phyloP scores from a whole-genome alignment of 92 coral and sea anemone genomes.

The Epizoanthus rinbou region DNA sequence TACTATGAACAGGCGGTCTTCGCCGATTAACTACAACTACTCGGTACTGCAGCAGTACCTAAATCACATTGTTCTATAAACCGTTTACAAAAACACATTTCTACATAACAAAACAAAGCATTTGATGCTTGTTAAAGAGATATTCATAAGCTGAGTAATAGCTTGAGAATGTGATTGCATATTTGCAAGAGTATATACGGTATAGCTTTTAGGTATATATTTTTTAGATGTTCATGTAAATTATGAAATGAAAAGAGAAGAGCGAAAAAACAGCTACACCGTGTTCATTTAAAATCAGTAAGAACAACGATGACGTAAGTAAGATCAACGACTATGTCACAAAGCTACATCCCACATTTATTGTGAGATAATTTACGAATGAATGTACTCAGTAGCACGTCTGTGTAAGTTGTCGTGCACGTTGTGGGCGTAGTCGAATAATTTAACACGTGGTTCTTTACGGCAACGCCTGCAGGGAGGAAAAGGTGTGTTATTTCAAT shows the following conservation, averaged over 20 bases:
- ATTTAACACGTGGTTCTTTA: not conserved
- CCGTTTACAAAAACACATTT: not conserved
- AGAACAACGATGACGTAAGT: not conserved
- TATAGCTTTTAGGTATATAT: not conserved
- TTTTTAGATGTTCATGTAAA: not conserved
- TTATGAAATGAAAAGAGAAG: not conserved
- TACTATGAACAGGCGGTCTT: too few relatives aligned
- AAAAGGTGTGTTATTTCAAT: not conserved
- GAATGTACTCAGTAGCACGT: not conserved
- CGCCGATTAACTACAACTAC: not conserved
- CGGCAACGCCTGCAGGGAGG: not conserved
- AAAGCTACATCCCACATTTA: not conserved
- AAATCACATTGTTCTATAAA: not conserved
- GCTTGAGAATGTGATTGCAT: not conserved
- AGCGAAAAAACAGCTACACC: not conserved
- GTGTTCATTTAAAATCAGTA: not conserved
- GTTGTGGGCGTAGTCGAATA: not conserved
- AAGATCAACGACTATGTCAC: too few relatives aligned
- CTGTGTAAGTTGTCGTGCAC: not conserved
- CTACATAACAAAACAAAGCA: not conserved
- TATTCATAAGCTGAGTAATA: not conserved
- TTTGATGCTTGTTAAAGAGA: slow-evolving; percentile 21
- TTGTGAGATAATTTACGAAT: not conserved
- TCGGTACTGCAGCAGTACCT: not conserved
- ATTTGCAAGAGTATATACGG: not conserved